phyloP scores from a whole-genome alignment of 1,140 invertebrate genomes.

The Tribolium castaneum region DNA sequence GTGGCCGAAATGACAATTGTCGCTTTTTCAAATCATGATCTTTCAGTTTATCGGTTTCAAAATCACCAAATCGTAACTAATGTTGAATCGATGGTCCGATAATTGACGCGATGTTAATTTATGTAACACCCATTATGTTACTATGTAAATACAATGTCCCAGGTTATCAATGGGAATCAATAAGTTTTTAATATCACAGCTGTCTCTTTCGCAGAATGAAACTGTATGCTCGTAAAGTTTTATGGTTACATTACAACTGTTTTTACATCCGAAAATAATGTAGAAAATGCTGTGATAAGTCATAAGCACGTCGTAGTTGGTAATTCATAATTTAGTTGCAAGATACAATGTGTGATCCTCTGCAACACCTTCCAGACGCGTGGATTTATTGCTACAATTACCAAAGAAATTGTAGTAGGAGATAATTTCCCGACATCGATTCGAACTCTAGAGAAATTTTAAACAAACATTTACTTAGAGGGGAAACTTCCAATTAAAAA shows the following conservation, averaged over 20 bases:
- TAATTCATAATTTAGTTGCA: no score
- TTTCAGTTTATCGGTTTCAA: background rate
- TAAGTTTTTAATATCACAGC: background rate
- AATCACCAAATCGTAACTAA: background rate
- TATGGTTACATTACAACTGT: background rate
- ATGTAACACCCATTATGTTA: background rate
- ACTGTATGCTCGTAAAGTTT: background rate
- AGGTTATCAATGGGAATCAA: background rate
- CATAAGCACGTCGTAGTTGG: no score
- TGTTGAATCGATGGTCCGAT: background rate
- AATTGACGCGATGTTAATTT: background rate
- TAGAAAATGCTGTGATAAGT: background rate
- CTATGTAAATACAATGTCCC: background rate
- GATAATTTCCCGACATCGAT: slow-evolving; percentile 4
- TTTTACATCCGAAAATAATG: background rate
- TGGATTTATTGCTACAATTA: no score
- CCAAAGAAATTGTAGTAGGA: background rate
- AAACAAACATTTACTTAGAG: slow-evolving; percentile 33
- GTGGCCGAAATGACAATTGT: background rate
- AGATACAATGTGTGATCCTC: no score
- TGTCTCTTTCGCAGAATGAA: background rate
- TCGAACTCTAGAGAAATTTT: slow-evolving; percentile 18
- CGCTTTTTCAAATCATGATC: background rate
- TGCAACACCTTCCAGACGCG: no score
- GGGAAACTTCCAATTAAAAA: slow-evolving; percentile 30